Conservation (phyloP, 2,797 vertebrate species). For the Sylvia borin region DNA sequence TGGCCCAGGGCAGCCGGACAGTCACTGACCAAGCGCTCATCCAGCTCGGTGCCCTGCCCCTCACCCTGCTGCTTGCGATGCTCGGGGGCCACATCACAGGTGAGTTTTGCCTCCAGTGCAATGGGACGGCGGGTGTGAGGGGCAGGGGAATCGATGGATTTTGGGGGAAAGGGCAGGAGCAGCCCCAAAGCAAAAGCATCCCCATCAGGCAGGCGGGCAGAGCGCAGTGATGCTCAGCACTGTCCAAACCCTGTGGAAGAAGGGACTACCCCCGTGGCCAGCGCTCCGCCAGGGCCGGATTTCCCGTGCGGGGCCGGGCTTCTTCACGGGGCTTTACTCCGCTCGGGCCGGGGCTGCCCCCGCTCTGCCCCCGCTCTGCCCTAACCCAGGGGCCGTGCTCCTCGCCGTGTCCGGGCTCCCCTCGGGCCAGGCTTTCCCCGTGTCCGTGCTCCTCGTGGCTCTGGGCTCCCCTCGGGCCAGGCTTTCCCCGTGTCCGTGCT, state of each 20-base stretch:
- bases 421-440: too few species aligned
- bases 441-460: too few species aligned
- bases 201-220: not conserved
- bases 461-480: not conserved
- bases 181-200: not conserved
- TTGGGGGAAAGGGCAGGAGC: not conserved
- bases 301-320: too few species aligned
- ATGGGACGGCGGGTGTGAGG: rapidly evolving
- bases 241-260: not conserved
- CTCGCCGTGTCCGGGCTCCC: not conserved
- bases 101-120: constrained; percentile 45
- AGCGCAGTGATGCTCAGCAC: not conserved
- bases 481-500: too few species aligned
- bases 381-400: too few species aligned
- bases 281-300: too few species aligned
- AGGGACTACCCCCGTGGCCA: too few species aligned
- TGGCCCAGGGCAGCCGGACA: not conserved
- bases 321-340: too few species aligned
- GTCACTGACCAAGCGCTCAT: constrained; percentile 69
- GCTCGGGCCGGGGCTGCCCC: not conserved
- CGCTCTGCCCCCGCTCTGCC: too few species aligned
- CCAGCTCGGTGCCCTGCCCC: constrained; percentile 81
- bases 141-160: rapidly evolving
- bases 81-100: constrained; percentile 85
- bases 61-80: constrained; percentile 83